Conservation (phyloP, 1,140 invertebrate genomes). For the Pteromalus puparum region DNA sequence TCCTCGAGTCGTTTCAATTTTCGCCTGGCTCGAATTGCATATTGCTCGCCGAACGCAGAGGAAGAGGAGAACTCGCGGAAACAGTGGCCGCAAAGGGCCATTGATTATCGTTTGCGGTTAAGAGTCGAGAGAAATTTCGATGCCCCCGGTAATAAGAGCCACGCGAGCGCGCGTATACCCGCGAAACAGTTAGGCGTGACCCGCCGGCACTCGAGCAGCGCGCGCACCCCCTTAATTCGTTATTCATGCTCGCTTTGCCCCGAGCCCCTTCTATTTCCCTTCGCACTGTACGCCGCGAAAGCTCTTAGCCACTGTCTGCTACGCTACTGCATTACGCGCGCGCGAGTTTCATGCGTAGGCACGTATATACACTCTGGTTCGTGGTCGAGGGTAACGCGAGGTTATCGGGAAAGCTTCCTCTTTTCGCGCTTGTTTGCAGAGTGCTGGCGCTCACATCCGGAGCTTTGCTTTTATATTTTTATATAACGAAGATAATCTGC, state of each 20-base stretch:
- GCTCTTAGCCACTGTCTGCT: slow-evolving; percentile 9
- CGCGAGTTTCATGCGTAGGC: slow-evolving; percentile 12
- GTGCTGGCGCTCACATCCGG: not conserved
- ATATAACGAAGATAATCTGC: too few species aligned
- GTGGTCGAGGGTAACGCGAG: not conserved
- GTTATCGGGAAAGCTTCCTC: slow-evolving; percentile 3
- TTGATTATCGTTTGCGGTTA: slow-evolving; percentile 39
- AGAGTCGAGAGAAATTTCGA: slow-evolving; percentile 45
- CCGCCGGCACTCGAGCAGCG: not conserved
- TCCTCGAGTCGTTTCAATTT: slow-evolving; percentile 25
- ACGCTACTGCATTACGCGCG: slow-evolving; percentile 20
- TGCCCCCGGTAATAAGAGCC: slow-evolving; percentile 28
- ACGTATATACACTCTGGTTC: not conserved
- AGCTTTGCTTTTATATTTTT: not conserved
- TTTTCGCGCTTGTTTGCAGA: not conserved
- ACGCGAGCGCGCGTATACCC: not conserved
- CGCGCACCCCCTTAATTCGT: slow-evolving; percentile 48
- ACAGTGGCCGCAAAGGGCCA: not conserved
- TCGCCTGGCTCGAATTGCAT: not conserved
- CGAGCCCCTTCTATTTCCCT: not conserved
- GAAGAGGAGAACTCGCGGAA: not conserved
- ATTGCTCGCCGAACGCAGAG: not conserved
- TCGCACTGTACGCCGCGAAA: not conserved
- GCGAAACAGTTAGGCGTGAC: slow-evolving; percentile 3
- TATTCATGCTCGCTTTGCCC: slow-evolving; percentile 42